Evolutionary conservation across 2,888 invertebrate species (phyloP), one percentile per base, ranked within the genome.

Genomic region (Morinoia aosen): DNA sequence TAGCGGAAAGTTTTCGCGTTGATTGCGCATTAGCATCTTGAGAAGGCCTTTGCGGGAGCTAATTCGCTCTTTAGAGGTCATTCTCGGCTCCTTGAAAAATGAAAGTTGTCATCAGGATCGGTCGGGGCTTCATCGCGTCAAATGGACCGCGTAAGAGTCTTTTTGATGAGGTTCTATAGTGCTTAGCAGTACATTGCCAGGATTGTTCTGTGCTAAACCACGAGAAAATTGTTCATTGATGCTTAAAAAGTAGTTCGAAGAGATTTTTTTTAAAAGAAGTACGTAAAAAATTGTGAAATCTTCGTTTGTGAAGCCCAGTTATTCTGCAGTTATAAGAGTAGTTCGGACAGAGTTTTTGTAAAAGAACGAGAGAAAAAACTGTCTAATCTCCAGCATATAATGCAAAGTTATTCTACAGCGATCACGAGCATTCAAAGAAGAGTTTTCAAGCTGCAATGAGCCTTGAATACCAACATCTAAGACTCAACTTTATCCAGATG

Each of bases 21-120:
- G 90, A 90, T 90, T 90, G 90, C 90, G 48, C 90, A 90, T 90
- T 90, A 90, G 90, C 90, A 90, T 90, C 90, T 90, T 90, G 90
- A 90, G 90, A 90, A 90, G 90, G 90, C 48, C 40, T 90, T 90
- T 90, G 48, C 40, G 40, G 90, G 40, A 40, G 90, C 90, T 90
- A 90, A 90, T 90, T 90, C 48, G 90, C 90, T 40, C 90, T 48
- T 90, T 90, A 48, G 90, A 76, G 76, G 76, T 76, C 76, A 76
- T 76, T 76, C 76, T 76, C 0, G 25, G 19, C 76, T 76, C 25
- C 76, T 76, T 76, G 76, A 76, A 76, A 76, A 76, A 33, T 76
- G 33, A 76, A 76, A 76, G 76, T 76, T 76, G 76, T 76, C 76
- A 33, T 76, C 76, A 76, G 76, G 76, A 76, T 76, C 76, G 33